Percentiles rank a stretch among this genome's conserved stretches.
phyloP scores from a whole-genome alignment of 2,113 vertebrate species.

The Ictidomys tridecemlineatus region DNA sequence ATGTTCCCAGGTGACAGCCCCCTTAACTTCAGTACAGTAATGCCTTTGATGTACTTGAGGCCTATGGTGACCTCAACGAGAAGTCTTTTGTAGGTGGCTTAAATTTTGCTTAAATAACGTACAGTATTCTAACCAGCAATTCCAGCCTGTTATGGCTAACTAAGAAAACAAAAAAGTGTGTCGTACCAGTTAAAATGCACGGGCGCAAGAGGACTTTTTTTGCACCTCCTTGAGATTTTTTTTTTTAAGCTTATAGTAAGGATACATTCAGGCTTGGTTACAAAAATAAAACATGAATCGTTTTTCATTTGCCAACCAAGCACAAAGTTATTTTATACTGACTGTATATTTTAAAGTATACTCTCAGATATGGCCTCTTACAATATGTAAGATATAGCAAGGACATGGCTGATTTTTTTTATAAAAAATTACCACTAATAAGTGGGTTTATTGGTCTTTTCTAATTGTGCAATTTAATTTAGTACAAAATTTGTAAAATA shows the following conservation, averaged over 20 bases:
- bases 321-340: constrained; percentile 98
- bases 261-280: constrained; percentile 95
- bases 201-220: constrained; percentile 94
- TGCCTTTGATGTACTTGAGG: constrained; percentile 98
- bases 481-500: constrained; percentile 99
- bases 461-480: constrained; percentile 99
- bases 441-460: constrained; percentile 99
- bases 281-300: constrained; percentile 94
- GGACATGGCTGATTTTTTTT: constrained; percentile 91
- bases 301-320: constrained; percentile 95
- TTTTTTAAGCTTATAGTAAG: constrained; percentile 92
- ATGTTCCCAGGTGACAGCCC: constrained; percentile 94
- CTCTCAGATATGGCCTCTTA: constrained; percentile 95
- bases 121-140: constrained; percentile 99
- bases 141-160: constrained; percentile 99
- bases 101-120: constrained; percentile 99
- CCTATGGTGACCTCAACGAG: constrained; percentile 98
- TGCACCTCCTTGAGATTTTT: constrained; percentile 93
- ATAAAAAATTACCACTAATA: constrained; percentile 94
- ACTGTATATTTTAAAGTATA: constrained; percentile 93
- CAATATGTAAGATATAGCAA: constrained; percentile 98
- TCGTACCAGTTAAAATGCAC: constrained; percentile 93
- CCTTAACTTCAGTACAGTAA: constrained; percentile 96
- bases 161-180: constrained; percentile 89
- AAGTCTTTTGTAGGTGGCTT: constrained; percentile 99